Percentiles rank a stretch among this genome's conserved stretches.
These are phyloP conservation scores for Trachelipus rathkii DNA, from an alignment of 1,140 invertebrate genomes.

Conservation along the genomic window DNA sequence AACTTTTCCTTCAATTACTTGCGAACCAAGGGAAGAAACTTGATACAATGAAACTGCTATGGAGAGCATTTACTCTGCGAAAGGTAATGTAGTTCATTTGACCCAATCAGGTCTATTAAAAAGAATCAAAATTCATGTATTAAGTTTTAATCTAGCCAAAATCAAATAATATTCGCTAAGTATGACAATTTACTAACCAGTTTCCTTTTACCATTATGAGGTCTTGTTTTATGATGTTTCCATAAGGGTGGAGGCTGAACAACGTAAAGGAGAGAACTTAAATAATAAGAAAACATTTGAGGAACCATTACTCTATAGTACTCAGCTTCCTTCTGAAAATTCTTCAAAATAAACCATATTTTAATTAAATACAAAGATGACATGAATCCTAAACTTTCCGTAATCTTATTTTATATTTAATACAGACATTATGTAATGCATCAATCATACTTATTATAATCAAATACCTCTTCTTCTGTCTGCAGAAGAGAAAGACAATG, in stretches of 20 bases:
- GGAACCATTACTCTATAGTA: conserved; percentile 50
- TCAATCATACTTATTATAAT: conserved; percentile 37
- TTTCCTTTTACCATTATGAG: conserved; percentile 39
- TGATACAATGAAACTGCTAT: conserved; percentile 79
- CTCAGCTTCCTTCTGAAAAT: conserved; percentile 42
- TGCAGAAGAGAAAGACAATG: conserved; percentile 74
- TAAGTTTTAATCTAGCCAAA: too few relatives aligned
- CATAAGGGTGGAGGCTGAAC: conserved; percentile 48
- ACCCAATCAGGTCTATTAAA: conserved; percentile 65
- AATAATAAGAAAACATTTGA: conserved; percentile 53
- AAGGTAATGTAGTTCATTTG: conserved; percentile 82
- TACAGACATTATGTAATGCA: too few relatives aligned
- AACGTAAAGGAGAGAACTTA: conserved; percentile 52
- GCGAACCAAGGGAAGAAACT: conserved; percentile 67
- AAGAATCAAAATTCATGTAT: neutral
- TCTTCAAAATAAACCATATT: conserved; percentile 10
- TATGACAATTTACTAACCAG: neutral
- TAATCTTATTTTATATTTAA: too few relatives aligned
- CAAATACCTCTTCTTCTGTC: conserved; percentile 61
- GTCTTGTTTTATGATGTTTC: conserved; percentile 41
- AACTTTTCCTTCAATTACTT: conserved; percentile 70
- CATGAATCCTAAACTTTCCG: too few relatives aligned
- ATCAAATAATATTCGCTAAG: too few relatives aligned
- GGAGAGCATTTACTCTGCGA: conserved; percentile 76
- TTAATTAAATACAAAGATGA: too few relatives aligned